Conservation (phyloP, 2,113 vertebrate species). For the Helogale parvula region DNA sequence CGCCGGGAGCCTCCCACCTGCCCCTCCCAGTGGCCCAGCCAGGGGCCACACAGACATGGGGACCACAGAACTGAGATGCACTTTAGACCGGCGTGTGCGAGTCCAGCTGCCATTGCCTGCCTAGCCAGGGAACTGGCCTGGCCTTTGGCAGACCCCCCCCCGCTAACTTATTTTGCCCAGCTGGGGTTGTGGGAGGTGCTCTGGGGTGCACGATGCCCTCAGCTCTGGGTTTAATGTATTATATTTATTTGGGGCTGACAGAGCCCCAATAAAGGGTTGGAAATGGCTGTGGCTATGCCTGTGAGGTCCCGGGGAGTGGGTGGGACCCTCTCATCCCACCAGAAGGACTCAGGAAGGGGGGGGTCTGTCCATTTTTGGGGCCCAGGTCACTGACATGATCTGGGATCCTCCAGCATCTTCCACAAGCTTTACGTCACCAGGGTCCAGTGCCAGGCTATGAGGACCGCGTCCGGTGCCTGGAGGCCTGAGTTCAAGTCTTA, state of each 20-base stretch:
- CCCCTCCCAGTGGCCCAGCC: neutral
- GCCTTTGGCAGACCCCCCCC: neutral
- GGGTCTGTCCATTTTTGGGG: neutral
- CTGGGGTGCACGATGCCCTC: conserved; percentile 54
- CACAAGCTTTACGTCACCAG: neutral
- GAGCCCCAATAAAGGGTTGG: conserved; percentile 75
- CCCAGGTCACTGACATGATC: neutral
- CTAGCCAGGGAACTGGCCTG: conserved; percentile 54
- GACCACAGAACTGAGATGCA: conserved; percentile 69
- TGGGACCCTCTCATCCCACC: neutral
- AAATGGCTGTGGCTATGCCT: conserved; percentile 48
- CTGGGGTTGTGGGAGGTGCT: conserved; percentile 38
- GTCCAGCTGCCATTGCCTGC: conserved; percentile 26
- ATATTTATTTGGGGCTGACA: conserved; percentile 78
- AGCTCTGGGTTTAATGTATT: conserved; percentile 79
- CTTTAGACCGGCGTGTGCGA: conserved; percentile 65
- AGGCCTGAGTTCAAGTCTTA: neutral
- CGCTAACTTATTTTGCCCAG: conserved; percentile 70
- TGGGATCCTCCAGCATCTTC: neutral
- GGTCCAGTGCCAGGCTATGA: neutral
- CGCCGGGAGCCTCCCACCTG: conserved; percentile 9
- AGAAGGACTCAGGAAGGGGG: neutral
- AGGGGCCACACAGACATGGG: conserved; percentile 45
- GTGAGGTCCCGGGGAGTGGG: neutral
- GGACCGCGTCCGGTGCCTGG: neutral